Conservation (phyloP, 1,140 invertebrate species). For the Subanguina moxae region DNA sequence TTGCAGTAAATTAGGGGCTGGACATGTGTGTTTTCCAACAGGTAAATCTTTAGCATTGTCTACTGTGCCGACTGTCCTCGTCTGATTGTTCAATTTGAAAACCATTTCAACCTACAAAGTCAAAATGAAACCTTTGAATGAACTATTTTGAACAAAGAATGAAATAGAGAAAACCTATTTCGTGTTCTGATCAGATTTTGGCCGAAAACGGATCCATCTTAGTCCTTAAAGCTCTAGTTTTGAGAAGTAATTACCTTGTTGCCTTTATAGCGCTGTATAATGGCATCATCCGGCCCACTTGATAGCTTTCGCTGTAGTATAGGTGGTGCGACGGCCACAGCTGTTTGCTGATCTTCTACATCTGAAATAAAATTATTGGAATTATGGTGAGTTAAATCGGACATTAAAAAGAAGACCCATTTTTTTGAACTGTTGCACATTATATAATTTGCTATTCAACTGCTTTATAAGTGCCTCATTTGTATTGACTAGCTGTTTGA, state of each 20-base stretch:
- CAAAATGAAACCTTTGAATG: background rate
- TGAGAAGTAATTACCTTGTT: background rate
- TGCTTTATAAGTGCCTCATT: constrained; percentile 4
- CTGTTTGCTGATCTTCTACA: constrained; percentile 5
- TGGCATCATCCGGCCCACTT: background rate
- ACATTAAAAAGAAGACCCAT: too few relatives aligned
- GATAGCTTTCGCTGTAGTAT: background rate
- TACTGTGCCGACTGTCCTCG: background rate
- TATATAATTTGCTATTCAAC: constrained; percentile 7
- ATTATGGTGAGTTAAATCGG: too few relatives aligned
- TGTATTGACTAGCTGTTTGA: constrained; percentile 4
- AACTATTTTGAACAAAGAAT: background rate
- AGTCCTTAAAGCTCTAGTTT: too few relatives aligned
- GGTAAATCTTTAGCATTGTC: background rate
- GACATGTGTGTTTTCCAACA: background rate
- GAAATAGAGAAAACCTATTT: too few relatives aligned
- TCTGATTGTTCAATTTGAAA: constrained; percentile 5
- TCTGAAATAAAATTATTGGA: background rate
- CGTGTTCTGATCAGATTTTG: too few relatives aligned
- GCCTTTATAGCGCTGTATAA: background rate
- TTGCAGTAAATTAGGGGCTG: background rate
- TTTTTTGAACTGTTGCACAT: background rate
- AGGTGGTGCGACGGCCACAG: background rate
- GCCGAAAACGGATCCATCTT: too few relatives aligned
- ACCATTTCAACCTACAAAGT: background rate